Conservation (phyloP, 37 sponge, comb jelly and placozoan genomes). For the Crambe crambe region DNA sequence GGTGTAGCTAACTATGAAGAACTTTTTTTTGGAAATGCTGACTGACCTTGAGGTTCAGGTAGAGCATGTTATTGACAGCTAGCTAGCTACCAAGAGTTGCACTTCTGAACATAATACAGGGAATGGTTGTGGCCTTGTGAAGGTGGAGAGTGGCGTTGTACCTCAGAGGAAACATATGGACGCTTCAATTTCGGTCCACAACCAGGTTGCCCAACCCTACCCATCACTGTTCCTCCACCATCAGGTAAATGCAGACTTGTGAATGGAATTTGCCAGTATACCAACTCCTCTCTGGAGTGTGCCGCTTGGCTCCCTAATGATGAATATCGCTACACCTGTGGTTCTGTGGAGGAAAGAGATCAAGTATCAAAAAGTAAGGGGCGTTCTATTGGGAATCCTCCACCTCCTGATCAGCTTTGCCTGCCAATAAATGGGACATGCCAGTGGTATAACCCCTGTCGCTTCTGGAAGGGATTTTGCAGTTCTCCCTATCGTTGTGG, state of each 20-base stretch:
- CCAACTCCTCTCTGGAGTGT: conserved; percentile 4
- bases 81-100: background rate
- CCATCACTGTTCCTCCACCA: background rate
- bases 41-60: too few relatives aligned
- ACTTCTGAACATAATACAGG: too few relatives aligned
- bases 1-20: background rate
- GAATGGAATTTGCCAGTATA: conserved; percentile 20
- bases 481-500: conserved; percentile 16
- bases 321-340: conserved; percentile 9
- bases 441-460: conserved; percentile 46
- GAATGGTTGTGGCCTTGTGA: background rate
- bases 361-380: background rate
- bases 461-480: conserved; percentile 15
- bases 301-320: conserved; percentile 5
- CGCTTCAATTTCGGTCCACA: background rate
- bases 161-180: background rate
- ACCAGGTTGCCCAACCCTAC: background rate
- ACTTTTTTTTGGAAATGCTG: background rate
- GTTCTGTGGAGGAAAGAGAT: background rate
- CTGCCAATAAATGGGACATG: conserved; percentile 10
- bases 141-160: conserved; percentile 7
- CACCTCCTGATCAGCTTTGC: conserved; percentile 10
- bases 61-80: too few relatives aligned
- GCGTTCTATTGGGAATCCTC: too few relatives aligned
- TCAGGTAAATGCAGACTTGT: background rate